These are phyloP conservation scores for Rhysida immarginata DNA, from an alignment of 1,140 invertebrate genomes.

Conservation along the genomic window DNA sequence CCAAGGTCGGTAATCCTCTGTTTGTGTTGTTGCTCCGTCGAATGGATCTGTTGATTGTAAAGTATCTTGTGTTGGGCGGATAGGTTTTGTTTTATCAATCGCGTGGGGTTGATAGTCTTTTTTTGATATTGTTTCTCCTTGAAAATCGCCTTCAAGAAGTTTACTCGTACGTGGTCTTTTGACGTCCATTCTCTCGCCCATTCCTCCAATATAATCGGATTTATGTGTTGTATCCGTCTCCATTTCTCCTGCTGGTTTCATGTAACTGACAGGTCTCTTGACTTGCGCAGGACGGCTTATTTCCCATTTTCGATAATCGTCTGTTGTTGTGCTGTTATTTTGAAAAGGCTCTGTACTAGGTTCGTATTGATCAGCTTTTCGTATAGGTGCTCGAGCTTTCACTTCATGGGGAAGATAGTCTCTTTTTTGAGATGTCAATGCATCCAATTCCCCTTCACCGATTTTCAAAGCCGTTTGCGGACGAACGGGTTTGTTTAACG, in stretches of 20 bases:
- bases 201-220: constrained; percentile 15
- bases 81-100: background rate
- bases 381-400: background rate
- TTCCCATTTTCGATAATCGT: constrained; percentile 28
- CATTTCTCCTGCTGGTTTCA: constrained; percentile 25
- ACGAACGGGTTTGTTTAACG: background rate
- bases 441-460: background rate
- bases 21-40: background rate
- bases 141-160: constrained; percentile 11
- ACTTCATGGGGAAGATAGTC: background rate
- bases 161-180: constrained; percentile 11
- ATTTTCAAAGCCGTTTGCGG: background rate
- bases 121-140: constrained; percentile 8
- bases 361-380: background rate
- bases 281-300: constrained; percentile 21
- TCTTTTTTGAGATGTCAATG: background rate
- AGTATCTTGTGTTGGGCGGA: background rate
- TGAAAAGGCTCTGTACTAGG: constrained; percentile 16
- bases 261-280: constrained; percentile 22
- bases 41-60: background rate
- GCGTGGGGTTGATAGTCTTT: background rate
- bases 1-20: background rate
- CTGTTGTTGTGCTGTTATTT: constrained; percentile 26
- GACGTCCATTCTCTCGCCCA: constrained; percentile 4
- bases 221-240: constrained; percentile 28